Percentiles rank a stretch among this genome's conserved stretches.
phyloP scores from a whole-genome alignment of 1,140 invertebrate species.

The Zaprionus lachaisei region DNA sequence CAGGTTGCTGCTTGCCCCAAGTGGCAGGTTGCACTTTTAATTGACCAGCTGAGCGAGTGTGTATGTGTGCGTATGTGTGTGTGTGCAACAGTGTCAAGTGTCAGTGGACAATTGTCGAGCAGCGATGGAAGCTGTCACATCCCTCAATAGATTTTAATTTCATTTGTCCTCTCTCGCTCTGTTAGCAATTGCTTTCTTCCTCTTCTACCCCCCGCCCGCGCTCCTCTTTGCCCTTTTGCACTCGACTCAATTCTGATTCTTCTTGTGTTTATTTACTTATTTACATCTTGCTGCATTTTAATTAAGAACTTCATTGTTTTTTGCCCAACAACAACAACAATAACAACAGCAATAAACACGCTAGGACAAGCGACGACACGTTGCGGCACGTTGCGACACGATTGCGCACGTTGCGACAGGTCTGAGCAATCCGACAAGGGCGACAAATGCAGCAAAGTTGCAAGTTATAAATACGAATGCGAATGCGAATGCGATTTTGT shows the following conservation, averaged over 20 bases:
- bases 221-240: not conserved
- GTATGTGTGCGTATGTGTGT: not conserved
- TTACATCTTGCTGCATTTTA: slow-evolving; percentile 65
- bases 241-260: slow-evolving; percentile 1
- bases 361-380: not conserved
- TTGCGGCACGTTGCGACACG: not conserved
- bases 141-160: slow-evolving; percentile 43
- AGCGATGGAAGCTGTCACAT: slow-evolving; percentile 9
- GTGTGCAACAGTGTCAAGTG: slow-evolving; percentile 1
- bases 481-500: not conserved
- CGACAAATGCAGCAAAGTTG: not conserved
- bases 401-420: no score
- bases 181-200: not conserved
- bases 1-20: slow-evolving; percentile 25
- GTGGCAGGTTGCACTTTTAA: slow-evolving; percentile 31
- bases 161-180: not conserved
- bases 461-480: not conserved
- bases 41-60: slow-evolving; percentile 19
- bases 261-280: slow-evolving; percentile 49
- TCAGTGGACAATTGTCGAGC: slow-evolving; percentile 32
- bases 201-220: not conserved
- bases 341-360: slow-evolving; percentile 34
- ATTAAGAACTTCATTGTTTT: slow-evolving; percentile 70
- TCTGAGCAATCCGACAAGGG: no score
- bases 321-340: not conserved